Conservation (phyloP, 23 tunicate species). For the Trididemnum nubilum region DNA sequence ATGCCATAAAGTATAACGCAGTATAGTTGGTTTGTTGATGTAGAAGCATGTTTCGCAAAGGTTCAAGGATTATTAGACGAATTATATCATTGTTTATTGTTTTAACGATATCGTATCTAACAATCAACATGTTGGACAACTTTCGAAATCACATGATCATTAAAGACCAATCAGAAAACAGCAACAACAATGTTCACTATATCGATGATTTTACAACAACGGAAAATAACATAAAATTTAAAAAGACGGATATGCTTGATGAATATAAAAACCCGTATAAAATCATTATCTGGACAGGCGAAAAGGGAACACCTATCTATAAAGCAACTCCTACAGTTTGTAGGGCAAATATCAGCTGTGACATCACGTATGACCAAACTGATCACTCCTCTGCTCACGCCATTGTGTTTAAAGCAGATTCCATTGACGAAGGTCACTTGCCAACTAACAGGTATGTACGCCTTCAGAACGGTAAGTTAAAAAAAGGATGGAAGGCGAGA, state of each 20-base stretch:
- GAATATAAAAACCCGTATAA: conserved; percentile 43
- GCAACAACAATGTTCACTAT: no score
- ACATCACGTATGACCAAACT: conserved; percentile 50
- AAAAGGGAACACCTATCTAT: conserved; percentile 46
- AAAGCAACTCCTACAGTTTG: conserved; percentile 79
- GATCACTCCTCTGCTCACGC: conserved; percentile 56
- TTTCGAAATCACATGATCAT: no score
- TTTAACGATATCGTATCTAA: no score
- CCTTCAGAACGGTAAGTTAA: not conserved
- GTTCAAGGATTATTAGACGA: no score
- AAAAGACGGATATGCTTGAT: conserved; percentile 43
- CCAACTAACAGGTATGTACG: not conserved
- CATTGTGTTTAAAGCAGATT: conserved; percentile 39
- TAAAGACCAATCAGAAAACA: no score
- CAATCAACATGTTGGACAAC: no score
- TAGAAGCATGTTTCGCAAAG: no score
- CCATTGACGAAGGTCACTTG: not conserved
- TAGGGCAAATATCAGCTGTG: conserved; percentile 68
- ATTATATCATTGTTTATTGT: no score
- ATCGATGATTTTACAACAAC: no score
- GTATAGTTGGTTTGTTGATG: no score
- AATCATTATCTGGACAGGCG: conserved; percentile 35
- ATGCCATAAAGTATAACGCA: no score
- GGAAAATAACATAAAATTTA: not conserved
- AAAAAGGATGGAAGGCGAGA: no score